Base-by-base conservation (phyloP, 2,888 invertebrate genomes). In the Blastobasis adustella region DNA sequence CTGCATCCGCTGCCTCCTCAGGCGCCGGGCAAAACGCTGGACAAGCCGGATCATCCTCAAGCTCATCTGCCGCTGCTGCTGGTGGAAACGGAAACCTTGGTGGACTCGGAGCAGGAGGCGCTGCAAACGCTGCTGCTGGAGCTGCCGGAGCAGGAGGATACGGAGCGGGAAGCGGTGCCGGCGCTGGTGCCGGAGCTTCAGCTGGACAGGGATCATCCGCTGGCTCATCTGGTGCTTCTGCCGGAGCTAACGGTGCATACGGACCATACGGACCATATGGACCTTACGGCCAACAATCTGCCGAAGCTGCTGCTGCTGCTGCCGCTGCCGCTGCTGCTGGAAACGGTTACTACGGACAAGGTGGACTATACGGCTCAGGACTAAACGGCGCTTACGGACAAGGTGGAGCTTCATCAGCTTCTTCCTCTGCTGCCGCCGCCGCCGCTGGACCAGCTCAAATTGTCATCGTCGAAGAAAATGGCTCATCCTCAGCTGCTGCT, bases 1-100 rank as follows among this genome's bases (percentile, higher is more conserved):
- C 56, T 4, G 57, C 58, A 6, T 50, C 58, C 6, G n/a, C 55
- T 9, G 51, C 53, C 10, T 42, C 53, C 36, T 54, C 54, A 10
- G 39, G 52, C 8, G 45, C 47, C 43, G 49, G 49, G 41, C 41
- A 50, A 37, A 49, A 51, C 23, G 46, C 51, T n/a, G 52, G 40
- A 40, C 7, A 54, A 40, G 40, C 23, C 23, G 23, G 23, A 23
- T 23, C 23, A 23, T 23, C 23, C 3, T 23, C 23, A 23, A 23
- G 23, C 9, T 40, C 40, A 3, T 40, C 40, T 40, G 40, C 40
- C 9, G 40, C 40, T 40, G 9, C 2, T 40, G 40, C 7, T 40
- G 4, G 2, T 40, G 40, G 40, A 45, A 5, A 43, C 37, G 51
- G 49, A 6, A 47, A 55, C 36, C 54, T 53, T n/a, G 55, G 58